Evolutionary conservation across 2,888 invertebrate genomes (phyloP), one percentile per base, ranked within the genome.

Genomic region (Tridacna crocea): DNA sequence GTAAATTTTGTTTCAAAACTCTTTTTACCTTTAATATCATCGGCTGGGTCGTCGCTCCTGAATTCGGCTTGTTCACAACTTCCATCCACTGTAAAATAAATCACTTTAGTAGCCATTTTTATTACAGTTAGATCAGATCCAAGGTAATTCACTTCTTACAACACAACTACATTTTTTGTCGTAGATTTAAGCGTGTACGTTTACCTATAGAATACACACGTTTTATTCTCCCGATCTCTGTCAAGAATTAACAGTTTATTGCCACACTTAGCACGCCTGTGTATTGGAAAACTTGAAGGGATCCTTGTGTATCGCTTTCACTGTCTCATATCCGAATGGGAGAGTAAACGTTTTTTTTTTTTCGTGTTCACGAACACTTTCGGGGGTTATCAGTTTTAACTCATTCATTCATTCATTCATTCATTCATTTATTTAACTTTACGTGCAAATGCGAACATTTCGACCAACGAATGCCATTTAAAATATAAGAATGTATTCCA

Each of bases 11-110:
- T 36, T 66, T 55, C 8, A 75, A 51, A 46, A 51, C 46, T 75
- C 46, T 63, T 48, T 70, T 87, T 89, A 93, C 93, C 94, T 91
- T 89, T 90, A 36, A 94, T 89, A 74, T 94, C 93, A 51, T 93
- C 93, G 8, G 89, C 78, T 19, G 89, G 88, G 81, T 93, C 93
- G 79, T 92, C 91, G 51, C 89, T 88, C 24, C 90, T 82, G 80
- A 94, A 92, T 87, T 94, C 94, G 15, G 93, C 93, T 83, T 92
- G 91, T 80, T 94, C 94, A 10, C 90, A 82, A 73, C 88, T 87
- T 15, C 92, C 93, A 81, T 89, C 90, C 46, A 94, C 91, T 51
- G 90, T 87, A 84, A 94, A 93, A 88, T 93, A 93, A 63, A 94
- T 88, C 76, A 93, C 90, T 88, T 93, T 93, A 22, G 93, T 91